Base-by-base conservation (phyloP, 2,797 vertebrate genomes). In the Chaenodraco wilsoni region DNA sequence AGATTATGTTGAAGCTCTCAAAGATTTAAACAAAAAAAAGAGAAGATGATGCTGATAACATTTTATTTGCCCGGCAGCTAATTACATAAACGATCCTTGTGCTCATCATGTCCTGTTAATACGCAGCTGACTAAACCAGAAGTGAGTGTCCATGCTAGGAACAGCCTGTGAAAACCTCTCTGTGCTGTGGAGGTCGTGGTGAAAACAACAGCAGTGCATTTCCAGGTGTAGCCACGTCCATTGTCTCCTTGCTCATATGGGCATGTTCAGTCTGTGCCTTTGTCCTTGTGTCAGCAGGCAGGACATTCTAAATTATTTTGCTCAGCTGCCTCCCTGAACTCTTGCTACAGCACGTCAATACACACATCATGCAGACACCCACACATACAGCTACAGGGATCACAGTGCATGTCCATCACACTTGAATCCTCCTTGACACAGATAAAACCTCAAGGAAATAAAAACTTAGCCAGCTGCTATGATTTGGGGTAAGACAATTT, bases 221-320 rank as follows among this genome's bases (percentile, higher is more conserved):
- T 94, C 89, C 92, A 94, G 93, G 91, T 93, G 87, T 89, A 93
- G 88, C 91, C 80, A 79, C 82, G 84, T 92, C 91, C 91, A 93
- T 91, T 93, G 93, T 94, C 92, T 93, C 90, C 84, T 88, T 91
- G 91, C 92, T 91, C 91, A 89, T 88, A 90, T 85, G 92, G 92
- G 92, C 93, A 93, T 92, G 92, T 92, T 94, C 92, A 87, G 92
- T 87, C 87, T 83, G 87, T 87, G 91, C 93, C 90, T 94, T 93
- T 94, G 94, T 95, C 94, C 94, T 95, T 95, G 94, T 94, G 92
- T 95, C 94, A 95, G 94, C 94, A 93, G 93, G 94, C 93, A 95
- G 93, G 93, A 94, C 94, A 87, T 91, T 94, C 93, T 92, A 92
- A 94, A 95, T 94, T 94, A 95, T 95, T 95, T 95, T 94, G 94